Evolutionary conservation across 2,888 invertebrate genomes (phyloP).

Genomic region (Tethea ocularis): DNA sequence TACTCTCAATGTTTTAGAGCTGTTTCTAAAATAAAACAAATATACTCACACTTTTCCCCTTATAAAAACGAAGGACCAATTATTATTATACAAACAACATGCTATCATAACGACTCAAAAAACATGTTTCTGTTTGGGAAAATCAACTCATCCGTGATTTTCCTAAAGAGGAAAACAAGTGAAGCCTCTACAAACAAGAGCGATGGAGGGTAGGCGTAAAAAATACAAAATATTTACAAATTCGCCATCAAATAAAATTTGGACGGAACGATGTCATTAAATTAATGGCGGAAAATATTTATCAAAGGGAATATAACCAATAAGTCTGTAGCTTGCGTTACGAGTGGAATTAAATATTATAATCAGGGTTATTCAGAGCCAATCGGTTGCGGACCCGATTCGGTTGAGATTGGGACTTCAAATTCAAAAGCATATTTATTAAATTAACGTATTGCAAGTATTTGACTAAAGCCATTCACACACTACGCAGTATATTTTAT

Average conservation of each 20-base stretch:
- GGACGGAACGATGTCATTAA: neutral
- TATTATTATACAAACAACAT: neutral
- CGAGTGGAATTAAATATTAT: neutral
- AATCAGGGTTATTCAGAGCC: too few relatives aligned
- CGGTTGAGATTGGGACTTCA: too few relatives aligned
- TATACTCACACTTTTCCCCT: neutral
- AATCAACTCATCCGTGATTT: neutral
- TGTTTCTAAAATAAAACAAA: too few relatives aligned
- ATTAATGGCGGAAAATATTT: neutral
- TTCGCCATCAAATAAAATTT: neutral
- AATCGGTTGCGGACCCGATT: too few relatives aligned
- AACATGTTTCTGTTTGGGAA: neutral
- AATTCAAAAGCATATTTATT: too few relatives aligned
- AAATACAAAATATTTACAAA: conserved; percentile 1
- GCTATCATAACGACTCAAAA: neutral
- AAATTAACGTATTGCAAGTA: too few relatives aligned
- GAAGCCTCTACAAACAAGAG: conserved; percentile 2
- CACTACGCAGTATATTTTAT: too few relatives aligned
- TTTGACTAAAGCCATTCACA: too few relatives aligned
- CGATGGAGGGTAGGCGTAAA: neutral
- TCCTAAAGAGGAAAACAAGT: neutral
- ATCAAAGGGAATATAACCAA: neutral
- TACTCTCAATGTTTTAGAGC: too few relatives aligned
- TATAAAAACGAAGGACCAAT: neutral
- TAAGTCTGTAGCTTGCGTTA: neutral